A percentile compares a stretch with the other conserved stretches of the same genome.
phyloP scores from a whole-genome alignment of 2,797 vertebrate species.

The Eospalax fontanierii region DNA sequence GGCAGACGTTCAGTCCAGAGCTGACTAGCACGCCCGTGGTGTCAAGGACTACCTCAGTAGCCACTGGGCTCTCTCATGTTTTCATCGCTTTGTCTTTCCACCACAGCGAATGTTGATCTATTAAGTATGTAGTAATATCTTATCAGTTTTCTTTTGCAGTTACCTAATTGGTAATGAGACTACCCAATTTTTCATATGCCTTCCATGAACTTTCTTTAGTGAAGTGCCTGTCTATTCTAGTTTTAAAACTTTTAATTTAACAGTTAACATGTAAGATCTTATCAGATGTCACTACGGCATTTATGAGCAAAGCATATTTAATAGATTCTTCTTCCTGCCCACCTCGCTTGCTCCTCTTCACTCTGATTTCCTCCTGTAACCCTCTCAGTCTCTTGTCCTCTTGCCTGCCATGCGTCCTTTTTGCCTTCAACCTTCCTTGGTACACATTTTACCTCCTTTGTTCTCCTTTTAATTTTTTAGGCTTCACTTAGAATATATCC shows the following conservation, averaged over 20 bases:
- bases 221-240: neutral
- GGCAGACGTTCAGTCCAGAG: too few relatives aligned
- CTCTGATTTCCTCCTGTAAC: neutral
- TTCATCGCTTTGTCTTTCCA: neutral
- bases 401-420: neutral
- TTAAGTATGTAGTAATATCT: neutral
- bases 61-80: neutral
- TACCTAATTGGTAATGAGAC: neutral
- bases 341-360: neutral
- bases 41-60: too few relatives aligned
- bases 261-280: neutral
- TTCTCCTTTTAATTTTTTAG: neutral
- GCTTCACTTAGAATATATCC: neutral
- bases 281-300: neutral
- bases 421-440: neutral
- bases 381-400: neutral
- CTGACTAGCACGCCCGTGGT: too few relatives aligned
- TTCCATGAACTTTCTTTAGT: neutral
- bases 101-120: neutral
- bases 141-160: neutral
- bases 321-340: neutral
- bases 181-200: neutral
- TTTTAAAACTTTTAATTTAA: too few relatives aligned
- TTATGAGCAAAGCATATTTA: neutral
- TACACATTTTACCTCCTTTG: neutral